Evolutionary conservation across 2,113 vertebrate species (phyloP).

Genomic region (Henicopernis longicauda): DNA sequence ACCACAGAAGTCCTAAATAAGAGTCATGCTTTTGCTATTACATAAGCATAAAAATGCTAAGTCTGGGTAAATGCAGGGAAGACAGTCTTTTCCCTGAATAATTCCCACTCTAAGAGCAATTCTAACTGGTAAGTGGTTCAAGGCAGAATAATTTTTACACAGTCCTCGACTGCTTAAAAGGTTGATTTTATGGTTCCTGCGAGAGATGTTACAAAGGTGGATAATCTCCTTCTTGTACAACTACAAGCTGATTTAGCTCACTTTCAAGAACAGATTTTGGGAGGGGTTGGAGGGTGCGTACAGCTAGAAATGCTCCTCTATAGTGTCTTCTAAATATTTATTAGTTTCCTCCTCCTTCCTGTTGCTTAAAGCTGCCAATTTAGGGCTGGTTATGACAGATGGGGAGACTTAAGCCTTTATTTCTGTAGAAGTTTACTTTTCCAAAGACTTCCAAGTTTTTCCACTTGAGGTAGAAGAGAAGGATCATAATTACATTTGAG

Average conservation of each 20-base stretch:
- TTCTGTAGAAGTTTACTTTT: neutral
- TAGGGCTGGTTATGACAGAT: neutral
- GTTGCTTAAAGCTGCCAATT: neutral
- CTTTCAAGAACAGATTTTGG: neutral
- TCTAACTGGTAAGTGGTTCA: neutral
- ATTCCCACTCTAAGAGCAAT: neutral
- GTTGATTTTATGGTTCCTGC: neutral
- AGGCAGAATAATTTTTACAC: neutral
- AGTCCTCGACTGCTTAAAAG: neutral
- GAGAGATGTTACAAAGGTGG: neutral
- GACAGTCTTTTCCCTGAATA: neutral
- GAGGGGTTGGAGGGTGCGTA: too few relatives aligned
- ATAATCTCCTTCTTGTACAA: neutral
- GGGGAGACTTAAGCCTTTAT: neutral
- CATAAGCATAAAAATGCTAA: neutral
- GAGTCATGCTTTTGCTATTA: neutral
- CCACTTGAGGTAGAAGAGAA: neutral
- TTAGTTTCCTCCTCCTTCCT: neutral
- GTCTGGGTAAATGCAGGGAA: neutral
- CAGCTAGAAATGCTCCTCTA: neutral
- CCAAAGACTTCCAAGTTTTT: neutral
- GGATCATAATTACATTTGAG: neutral
- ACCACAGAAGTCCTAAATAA: neutral
- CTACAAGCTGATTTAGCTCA: neutral
- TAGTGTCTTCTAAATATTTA: neutral